Evolutionary conservation across 2,888 invertebrate genomes (phyloP), one percentile per base, ranked within the genome.

Genomic region (Hypercompe scribonia): DNA sequence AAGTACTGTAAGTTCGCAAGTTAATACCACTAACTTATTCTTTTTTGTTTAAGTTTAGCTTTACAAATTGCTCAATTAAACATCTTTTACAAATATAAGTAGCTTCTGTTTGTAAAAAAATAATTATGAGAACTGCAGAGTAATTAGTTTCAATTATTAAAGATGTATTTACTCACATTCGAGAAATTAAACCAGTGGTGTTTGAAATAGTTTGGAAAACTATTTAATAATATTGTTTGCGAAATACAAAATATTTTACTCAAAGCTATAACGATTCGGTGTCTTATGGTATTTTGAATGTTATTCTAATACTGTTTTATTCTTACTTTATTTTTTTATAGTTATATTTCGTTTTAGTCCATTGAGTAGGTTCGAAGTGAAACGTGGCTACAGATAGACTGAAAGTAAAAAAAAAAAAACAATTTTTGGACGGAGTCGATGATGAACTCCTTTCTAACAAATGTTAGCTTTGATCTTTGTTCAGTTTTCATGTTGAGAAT

Each of bases 1-100:
- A 86, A 95, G 95, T 94, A 89, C 72, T 73, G 24, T 65, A 50
- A 46, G 46, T 39, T 34, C 10, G 34, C 31, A 2, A 31, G 13
- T 31, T 10, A 61, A 31, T 18, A 61, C 24, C 7, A 7, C 24
- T 50, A 50, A 18, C 2, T 50, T 50, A 24, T 50, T 18, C 7
- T 24, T 50, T 50, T 50, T 8, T 50, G 50, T 24, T 50, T 0
- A 50, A 50, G 50, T 24, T 21, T 3, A 42, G 42, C 42, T 42
- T 42, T 42, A 13, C 15, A 42, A 42, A 13, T 42, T 18, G 18
- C 18, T 42, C 0, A 42, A 42, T 3, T 36, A 36, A 36, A 36
- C 36, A 36, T 42, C 24, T 54, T n/a, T n/a, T 10, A 10, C 11
- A n/a, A 54, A 54, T 54, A 11, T 54, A n/a, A 54, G 10, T 54